Evolutionary conservation across 2,797 vertebrate genomes (phyloP), one percentile per base, ranked within the genome.

Genomic region (Apodemus agrarius): DNA sequence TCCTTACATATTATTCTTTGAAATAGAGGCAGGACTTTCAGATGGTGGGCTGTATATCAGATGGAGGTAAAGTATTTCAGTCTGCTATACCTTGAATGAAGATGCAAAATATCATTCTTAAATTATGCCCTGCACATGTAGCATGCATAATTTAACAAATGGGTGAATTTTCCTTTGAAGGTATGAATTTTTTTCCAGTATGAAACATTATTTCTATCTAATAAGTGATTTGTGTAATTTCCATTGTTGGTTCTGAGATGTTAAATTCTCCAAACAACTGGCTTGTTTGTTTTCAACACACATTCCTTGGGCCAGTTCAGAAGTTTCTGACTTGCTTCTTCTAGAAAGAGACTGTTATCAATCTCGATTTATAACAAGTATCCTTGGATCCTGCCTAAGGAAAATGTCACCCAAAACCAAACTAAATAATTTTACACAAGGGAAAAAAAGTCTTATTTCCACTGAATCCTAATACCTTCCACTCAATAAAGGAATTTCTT

Each of bases 11-110:
- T n/a, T 78, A 3, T 40, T 88, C 78, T 82, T 93, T 93, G 61
- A 85, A 96, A 95, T 65, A 96, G 31, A 90, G 40, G 81, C 31
- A 94, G 31, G 43, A 34, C 26, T 87, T 54, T 63, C 61, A 96
- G 49, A 82, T 34, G 54, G 40, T 40, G 12, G 37, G 46, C 6
- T 40, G 7, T 1, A 16, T 14, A 88, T 72, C 67, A 72, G 67
- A 72, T 10, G 2, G 34, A 59, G 29, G 78, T 81, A 43, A 88
- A 85, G 29, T 46, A 91, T 76, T 85, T 97, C 54, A 34, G 6
- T 89, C 69, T 91, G n/a, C 4, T 91, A 37, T 14, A 78, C 19
- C 61, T 1, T 72, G 16, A 76, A 49, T 88, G 3, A 76, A 96
- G n/a, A 61, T 54, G 3, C 4, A 89, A 96, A 78, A 57, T 80